Evolutionary conservation across 1,140 invertebrate species (phyloP).

Genomic region (Harpegnathos saltator): DNA sequence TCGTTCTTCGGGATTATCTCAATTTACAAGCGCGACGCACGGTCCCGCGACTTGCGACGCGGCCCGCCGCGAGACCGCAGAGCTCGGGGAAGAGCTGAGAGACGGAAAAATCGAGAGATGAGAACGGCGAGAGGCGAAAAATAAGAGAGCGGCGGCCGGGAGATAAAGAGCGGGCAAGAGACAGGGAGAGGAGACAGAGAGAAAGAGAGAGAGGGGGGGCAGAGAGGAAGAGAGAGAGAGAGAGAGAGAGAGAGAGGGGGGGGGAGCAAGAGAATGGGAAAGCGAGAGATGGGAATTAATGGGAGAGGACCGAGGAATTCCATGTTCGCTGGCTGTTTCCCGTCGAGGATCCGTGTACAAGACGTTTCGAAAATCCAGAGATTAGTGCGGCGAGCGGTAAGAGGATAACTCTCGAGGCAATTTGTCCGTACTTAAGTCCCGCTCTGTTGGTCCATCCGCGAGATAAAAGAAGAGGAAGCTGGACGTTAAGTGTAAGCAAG

Average conservation of each 20-base stretch:
- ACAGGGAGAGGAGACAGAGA: too few relatives aligned
- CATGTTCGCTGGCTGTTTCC: conserved; percentile 57
- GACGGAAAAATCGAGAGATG: neutral
- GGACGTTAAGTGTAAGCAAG: conserved; percentile 44
- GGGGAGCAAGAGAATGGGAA: conserved; percentile 23
- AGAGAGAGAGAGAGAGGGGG: too few relatives aligned
- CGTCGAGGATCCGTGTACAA: conserved; percentile 6
- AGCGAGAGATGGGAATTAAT: conserved; percentile 55
- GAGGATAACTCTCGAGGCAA: conserved; percentile 49
- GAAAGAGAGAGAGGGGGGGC: conserved; percentile 43
- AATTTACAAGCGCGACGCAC: too few relatives aligned
- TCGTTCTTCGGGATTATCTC: too few relatives aligned
- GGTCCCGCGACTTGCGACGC: neutral
- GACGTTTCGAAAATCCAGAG: conserved; percentile 58
- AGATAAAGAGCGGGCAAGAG: too few relatives aligned
- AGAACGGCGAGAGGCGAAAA: conserved; percentile 21
- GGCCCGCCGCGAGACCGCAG: conserved; percentile 3
- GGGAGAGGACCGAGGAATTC: conserved; percentile 46
- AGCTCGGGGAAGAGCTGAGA: too few relatives aligned
- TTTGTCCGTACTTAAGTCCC: conserved; percentile 55
- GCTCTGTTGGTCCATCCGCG: conserved; percentile 30
- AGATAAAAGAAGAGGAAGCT: conserved; percentile 61
- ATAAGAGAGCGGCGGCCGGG: conserved; percentile 42
- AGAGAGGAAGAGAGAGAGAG: too few relatives aligned
- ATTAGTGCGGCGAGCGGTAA: conserved; percentile 48